Conservation (phyloP, 35 echinoderm and acorn worm species). For the Holothuria glaberrima region DNA sequence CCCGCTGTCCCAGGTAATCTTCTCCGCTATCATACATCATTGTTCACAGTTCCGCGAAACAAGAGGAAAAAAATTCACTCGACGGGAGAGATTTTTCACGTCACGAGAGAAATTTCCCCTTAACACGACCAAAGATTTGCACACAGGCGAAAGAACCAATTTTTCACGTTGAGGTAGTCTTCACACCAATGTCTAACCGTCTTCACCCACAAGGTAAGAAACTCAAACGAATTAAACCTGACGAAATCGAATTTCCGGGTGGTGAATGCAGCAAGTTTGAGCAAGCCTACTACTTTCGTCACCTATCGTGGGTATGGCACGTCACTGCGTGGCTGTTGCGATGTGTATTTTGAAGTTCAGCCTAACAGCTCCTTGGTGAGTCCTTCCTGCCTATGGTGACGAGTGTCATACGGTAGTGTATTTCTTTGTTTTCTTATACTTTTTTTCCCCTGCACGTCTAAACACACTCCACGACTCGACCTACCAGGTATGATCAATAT, state of each 20-base stretch:
- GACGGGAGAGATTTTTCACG: conserved; percentile 78
- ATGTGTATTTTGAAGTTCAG: background rate
- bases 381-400: too few species aligned
- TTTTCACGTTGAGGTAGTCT: conserved; percentile 32
- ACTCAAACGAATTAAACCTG: conserved; percentile 45
- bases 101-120: conserved; percentile 41
- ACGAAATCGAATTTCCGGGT: conserved; percentile 51
- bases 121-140: conserved; percentile 41
- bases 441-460: background rate
- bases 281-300: conserved; percentile 36
- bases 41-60: conserved; percentile 68
- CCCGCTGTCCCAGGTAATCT: conserved; percentile 89
- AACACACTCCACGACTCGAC: background rate
- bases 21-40: conserved; percentile 97
- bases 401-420: background rate
- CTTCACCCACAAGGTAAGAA: conserved; percentile 11
- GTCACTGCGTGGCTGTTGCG: conserved; percentile 34
- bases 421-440: conserved; percentile 7
- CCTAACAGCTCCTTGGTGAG: background rate
- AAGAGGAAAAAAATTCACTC: conserved; percentile 64
- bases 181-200: conserved; percentile 45
- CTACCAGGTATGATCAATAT: conserved; percentile 24
- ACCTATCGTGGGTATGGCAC: conserved; percentile 23
- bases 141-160: conserved; percentile 37
- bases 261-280: conserved; percentile 45